A percentile compares a stretch with the other conserved stretches of the same genome.
These are phyloP conservation scores for Arothron firmamentum DNA, from an alignment of 2,113 vertebrate species.

Conservation along the genomic window DNA sequence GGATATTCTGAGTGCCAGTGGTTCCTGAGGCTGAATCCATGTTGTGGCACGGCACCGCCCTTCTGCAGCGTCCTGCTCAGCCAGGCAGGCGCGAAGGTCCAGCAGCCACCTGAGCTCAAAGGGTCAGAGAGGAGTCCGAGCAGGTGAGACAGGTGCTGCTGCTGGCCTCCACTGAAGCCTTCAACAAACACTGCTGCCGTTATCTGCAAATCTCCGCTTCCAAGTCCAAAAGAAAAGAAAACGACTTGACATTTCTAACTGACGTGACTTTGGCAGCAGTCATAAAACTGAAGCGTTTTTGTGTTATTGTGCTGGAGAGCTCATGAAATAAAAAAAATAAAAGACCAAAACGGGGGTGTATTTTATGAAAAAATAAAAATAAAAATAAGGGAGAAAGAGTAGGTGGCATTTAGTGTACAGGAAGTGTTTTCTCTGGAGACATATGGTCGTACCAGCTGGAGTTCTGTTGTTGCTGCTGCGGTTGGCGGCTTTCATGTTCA, in stretches of 20 bases:
- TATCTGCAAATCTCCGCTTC: too few relatives aligned
- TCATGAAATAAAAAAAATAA: constrained; percentile 6
- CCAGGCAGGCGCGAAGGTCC: background rate
- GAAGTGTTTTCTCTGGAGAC: constrained; percentile 41
- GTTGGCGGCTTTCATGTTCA: constrained; percentile 40
- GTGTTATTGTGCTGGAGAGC: background rate
- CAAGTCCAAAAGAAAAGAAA: too few relatives aligned
- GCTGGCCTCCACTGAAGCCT: too few relatives aligned
- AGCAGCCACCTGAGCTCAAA: too few relatives aligned
- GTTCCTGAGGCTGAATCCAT: background rate
- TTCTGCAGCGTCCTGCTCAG: background rate
- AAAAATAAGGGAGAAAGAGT: constrained; percentile 10
- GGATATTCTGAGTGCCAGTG: too few relatives aligned
- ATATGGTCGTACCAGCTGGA: constrained; percentile 54
- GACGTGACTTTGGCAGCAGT: too few relatives aligned
- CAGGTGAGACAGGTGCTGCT: background rate
- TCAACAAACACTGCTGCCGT: too few relatives aligned
- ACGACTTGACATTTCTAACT: too few relatives aligned
- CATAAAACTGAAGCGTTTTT: too few relatives aligned
- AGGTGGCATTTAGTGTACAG: constrained; percentile 17
- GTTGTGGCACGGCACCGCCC: background rate
- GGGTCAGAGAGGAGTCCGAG: background rate
- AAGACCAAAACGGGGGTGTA: constrained; percentile 22
- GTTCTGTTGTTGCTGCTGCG: constrained; percentile 29
- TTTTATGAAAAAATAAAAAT: constrained; percentile 12